A percentile compares a stretch with the other conserved stretches of the same genome.
phyloP scores from a whole-genome alignment of 2,888 invertebrate genomes.

The Tetropium fuscum region DNA sequence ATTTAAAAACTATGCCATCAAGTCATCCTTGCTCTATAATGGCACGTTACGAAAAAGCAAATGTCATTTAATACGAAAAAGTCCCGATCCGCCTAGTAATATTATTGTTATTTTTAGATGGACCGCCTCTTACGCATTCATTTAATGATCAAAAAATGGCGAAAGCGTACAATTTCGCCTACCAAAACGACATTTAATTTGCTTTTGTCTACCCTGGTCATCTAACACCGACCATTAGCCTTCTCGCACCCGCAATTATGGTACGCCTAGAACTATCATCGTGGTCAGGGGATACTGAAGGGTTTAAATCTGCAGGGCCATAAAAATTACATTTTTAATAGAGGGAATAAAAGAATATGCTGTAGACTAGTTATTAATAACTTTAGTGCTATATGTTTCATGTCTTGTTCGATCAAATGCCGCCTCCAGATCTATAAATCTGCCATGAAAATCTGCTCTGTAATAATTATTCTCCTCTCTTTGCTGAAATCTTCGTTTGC shows the following conservation, averaged over 20 bases:
- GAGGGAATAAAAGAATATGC: background rate
- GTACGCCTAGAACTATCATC: slow-evolving; percentile 5
- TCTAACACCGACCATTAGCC: slow-evolving; percentile 37
- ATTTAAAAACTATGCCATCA: too few species aligned
- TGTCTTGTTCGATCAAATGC: too few species aligned
- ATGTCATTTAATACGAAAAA: slow-evolving; percentile 12
- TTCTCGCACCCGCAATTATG: slow-evolving; percentile 41
- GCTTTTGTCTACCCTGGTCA: slow-evolving; percentile 29
- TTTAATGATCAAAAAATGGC: slow-evolving; percentile 26
- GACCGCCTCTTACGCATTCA: slow-evolving; percentile 27
- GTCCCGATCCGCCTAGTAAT: background rate
- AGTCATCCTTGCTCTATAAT: too few species aligned
- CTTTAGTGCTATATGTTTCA: too few species aligned
- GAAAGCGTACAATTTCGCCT: slow-evolving; percentile 17
- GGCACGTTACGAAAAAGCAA: slow-evolving; percentile 11
- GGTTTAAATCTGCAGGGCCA: slow-evolving; percentile 27
- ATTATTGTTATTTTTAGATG: slow-evolving; percentile 14
- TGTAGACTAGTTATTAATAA: too few species aligned
- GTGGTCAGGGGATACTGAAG: slow-evolving; percentile 28
- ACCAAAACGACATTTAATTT: slow-evolving; percentile 31
- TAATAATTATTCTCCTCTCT: too few species aligned
- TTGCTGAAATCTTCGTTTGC: too few species aligned
- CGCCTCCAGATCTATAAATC: too few species aligned
- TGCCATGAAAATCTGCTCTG: too few species aligned
- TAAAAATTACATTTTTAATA: slow-evolving; percentile 1